Evolutionary conservation across 2,113 vertebrate species (phyloP).

Genomic region (human (Homo sapiens)): DNA sequence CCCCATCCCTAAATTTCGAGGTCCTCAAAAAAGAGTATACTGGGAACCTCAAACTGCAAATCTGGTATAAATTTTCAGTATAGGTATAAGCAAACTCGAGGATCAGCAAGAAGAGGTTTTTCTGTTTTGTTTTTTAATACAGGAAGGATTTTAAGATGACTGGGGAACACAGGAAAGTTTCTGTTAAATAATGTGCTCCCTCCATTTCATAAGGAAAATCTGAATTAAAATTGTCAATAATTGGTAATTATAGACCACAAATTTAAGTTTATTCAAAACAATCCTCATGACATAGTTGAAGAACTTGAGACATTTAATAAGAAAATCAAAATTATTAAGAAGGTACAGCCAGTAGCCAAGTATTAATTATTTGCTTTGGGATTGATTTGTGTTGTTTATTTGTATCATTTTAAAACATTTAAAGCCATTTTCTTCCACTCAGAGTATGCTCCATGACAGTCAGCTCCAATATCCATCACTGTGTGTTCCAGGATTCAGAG

Average conservation of each 20-base stretch:
- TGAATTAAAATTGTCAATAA: not conserved
- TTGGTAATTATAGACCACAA: not conserved
- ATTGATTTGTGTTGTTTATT: not conserved
- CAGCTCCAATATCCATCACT: not conserved
- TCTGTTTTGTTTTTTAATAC: not conserved
- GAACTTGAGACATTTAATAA: constrained; percentile 11
- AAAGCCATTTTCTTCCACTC: constrained; percentile 22
- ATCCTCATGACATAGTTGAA: not conserved
- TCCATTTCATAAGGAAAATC: not conserved
- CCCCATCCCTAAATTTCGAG: not conserved
- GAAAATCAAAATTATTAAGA: constrained; percentile 34
- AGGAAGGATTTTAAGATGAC: not conserved
- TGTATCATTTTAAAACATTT: not conserved
- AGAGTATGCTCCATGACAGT: not conserved
- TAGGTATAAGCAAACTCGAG: not conserved
- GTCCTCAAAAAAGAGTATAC: not conserved
- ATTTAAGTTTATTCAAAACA: constrained; percentile 30
- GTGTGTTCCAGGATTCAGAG: not conserved
- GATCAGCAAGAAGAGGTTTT: not conserved
- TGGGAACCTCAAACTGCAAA: not conserved
- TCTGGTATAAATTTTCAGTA: not conserved
- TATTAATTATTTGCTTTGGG: not conserved
- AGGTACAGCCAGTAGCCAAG: not conserved
- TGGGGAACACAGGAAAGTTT: not conserved
- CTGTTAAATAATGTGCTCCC: not conserved